These are phyloP conservation scores for Drosophila imparisetae DNA, from an alignment of 2,888 invertebrate species.

Conservation along the genomic window DNA sequence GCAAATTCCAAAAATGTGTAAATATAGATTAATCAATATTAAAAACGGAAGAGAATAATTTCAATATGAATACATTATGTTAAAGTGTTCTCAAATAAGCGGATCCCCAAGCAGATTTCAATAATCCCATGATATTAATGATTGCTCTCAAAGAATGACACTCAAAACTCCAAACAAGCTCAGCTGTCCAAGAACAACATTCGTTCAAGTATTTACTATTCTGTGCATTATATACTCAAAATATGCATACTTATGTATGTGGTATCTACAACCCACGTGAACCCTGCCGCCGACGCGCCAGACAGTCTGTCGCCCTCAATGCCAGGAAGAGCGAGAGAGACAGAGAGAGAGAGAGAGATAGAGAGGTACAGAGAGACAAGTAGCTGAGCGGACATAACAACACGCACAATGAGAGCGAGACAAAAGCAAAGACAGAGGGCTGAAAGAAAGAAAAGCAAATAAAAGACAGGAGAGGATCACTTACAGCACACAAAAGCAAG, in stretches of 20 bases:
- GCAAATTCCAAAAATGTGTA: too few relatives aligned
- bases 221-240: slow-evolving; percentile 27
- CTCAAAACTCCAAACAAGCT: slow-evolving; percentile 15
- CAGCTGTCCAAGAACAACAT: slow-evolving; percentile 19
- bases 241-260: slow-evolving; percentile 25
- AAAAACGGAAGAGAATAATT: neutral
- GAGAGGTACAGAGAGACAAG: slow-evolving; percentile 39
- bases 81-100: slow-evolving; percentile 13
- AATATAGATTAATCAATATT: neutral
- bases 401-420: slow-evolving; percentile 71
- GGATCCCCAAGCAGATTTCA: slow-evolving; percentile 34
- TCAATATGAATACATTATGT: slow-evolving; percentile 1
- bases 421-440: slow-evolving; percentile 54
- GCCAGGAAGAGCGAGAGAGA: slow-evolving; percentile 17
- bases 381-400: slow-evolving; percentile 53
- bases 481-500: slow-evolving; percentile 28
- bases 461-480: slow-evolving; percentile 55
- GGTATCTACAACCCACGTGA: slow-evolving; percentile 28
- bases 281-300: slow-evolving; percentile 65
- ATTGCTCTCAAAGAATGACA: slow-evolving; percentile 37
- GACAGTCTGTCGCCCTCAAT: slow-evolving; percentile 80
- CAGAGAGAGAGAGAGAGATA: slow-evolving; percentile 3
- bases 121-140: slow-evolving; percentile 67
- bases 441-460: slow-evolving; percentile 50
- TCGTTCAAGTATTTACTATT: slow-evolving; percentile 31